phyloP scores from a whole-genome alignment of 2,113 vertebrate genomes.

The Siniperca chuatsi region DNA sequence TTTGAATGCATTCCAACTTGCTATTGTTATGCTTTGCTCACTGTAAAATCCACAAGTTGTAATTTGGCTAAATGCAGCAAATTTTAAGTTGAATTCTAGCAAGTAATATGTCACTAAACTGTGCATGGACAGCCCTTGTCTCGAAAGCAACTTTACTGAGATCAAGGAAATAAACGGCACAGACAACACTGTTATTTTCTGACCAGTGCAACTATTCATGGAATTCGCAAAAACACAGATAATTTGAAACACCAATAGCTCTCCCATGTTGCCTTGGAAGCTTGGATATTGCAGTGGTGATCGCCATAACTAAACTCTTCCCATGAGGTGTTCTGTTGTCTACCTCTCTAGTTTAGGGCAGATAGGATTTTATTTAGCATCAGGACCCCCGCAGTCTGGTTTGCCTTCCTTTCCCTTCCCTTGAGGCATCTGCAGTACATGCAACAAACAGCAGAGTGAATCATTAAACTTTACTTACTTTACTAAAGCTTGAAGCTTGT shows the following conservation, averaged over 20 bases:
- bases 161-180: background rate
- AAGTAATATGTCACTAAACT: too few relatives aligned
- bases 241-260: background rate
- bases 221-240: background rate
- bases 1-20: constrained; percentile 1
- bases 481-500: background rate
- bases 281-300: background rate
- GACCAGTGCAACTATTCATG: background rate
- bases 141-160: background rate
- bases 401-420: background rate
- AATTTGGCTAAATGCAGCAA: constrained; percentile 2
- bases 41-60: background rate
- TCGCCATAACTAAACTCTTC: background rate
- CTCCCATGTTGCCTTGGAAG: background rate
- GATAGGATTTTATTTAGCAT: constrained; percentile 11
- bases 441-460: constrained; percentile 18
- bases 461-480: constrained; percentile 36
- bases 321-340: background rate
- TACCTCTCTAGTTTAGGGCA: background rate
- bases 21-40: background rate
- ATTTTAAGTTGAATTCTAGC: background rate
- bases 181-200: background rate
- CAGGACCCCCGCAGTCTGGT: background rate
- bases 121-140: background rate
- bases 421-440: constrained; percentile 5